Evolutionary conservation across 2,113 vertebrate genomes (phyloP).

Genomic region (Semicossyphus pulcher): DNA sequence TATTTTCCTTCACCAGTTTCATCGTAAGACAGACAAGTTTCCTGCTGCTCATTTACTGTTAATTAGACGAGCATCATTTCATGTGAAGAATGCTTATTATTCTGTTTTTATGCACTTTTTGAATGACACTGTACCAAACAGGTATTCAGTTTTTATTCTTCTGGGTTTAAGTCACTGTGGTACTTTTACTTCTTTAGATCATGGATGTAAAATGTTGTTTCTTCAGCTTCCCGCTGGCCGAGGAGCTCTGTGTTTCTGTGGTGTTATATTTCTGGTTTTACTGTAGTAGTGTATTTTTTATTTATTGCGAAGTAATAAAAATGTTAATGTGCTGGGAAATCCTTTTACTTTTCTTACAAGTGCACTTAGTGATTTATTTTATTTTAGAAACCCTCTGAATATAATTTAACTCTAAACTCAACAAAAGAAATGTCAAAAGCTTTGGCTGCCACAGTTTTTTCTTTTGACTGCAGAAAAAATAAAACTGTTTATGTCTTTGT

Average conservation of each 20-base stretch:
- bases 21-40: too few relatives aligned
- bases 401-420: too few relatives aligned
- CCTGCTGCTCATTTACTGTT: background rate
- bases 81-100: background rate
- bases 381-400: too few relatives aligned
- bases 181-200: background rate
- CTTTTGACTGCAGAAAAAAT: too few relatives aligned
- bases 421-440: too few relatives aligned
- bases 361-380: background rate
- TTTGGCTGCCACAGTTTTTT: too few relatives aligned
- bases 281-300: constrained; percentile 7
- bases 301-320: constrained; percentile 51
- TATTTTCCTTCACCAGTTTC: too few relatives aligned
- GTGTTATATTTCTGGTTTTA: background rate
- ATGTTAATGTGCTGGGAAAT: background rate
- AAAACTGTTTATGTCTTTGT: too few relatives aligned
- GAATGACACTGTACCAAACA: background rate
- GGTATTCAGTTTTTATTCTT: background rate
- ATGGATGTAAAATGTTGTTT: background rate
- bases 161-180: background rate
- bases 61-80: background rate
- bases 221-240: constrained; percentile 42
- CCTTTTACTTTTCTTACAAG: background rate
- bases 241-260: constrained; percentile 2
- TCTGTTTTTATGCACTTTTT: constrained; percentile 24